Percentiles rank a stretch among this genome's conserved stretches.
Conservation (phyloP, 2,797 vertebrate species). For the Prionace glauca region DNA sequence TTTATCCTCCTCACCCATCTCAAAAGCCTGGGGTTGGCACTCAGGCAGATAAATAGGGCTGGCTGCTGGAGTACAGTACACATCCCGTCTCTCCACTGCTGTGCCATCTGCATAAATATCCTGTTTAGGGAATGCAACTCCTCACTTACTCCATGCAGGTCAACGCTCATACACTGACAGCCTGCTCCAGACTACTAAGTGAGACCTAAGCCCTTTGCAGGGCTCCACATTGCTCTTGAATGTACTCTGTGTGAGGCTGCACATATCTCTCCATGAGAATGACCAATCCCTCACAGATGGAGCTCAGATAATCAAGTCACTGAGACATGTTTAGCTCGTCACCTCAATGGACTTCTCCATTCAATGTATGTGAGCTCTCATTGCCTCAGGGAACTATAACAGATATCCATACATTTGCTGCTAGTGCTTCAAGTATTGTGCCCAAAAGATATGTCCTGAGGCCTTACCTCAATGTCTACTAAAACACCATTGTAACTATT, state of each 20-base stretch:
- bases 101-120: no score
- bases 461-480: no score
- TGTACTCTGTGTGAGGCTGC: no score
- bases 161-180: not conserved
- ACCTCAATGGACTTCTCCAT: no score
- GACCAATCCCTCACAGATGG: no score
- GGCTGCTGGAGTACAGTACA: no score
- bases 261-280: no score
- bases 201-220: not conserved
- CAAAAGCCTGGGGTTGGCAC: not conserved
- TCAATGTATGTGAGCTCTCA: no score
- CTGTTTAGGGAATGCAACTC: not conserved
- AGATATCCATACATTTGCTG: not conserved
- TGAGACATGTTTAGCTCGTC: no score
- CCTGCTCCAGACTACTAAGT: not conserved
- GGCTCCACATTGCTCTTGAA: not conserved
- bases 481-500: no score
- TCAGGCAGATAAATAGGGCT: not conserved
- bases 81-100: not conserved
- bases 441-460: not conserved
- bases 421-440: not conserved
- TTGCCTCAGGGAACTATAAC: not conserved
- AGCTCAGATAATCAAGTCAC: no score
- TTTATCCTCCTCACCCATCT: not conserved
- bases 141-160: not conserved